These are phyloP conservation scores for Hesperia comma DNA, from an alignment of 2,888 invertebrate genomes.

Conservation along the genomic window DNA sequence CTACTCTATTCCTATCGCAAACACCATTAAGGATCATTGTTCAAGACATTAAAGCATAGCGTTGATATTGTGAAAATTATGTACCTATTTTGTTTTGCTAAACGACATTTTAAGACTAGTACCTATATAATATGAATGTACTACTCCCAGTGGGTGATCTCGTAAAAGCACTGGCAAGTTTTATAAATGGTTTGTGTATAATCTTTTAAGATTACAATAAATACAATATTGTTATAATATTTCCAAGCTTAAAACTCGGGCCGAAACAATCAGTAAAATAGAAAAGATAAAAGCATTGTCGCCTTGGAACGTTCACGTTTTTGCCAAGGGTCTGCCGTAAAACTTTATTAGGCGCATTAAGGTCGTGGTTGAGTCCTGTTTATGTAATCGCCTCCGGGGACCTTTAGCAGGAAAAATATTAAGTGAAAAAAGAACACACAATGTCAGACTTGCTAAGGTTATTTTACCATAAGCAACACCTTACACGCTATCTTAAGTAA, in stretches of 20 bases:
- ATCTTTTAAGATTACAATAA: neutral
- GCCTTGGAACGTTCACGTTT: constrained; percentile 80
- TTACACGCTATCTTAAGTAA: constrained; percentile 23
- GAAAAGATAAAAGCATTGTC: constrained; percentile 83
- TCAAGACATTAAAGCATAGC: too few species aligned
- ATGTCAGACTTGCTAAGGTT: constrained; percentile 72
- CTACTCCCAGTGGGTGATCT: too few species aligned
- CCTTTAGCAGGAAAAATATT: constrained; percentile 81
- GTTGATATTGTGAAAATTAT: too few species aligned
- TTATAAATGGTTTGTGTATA: too few species aligned
- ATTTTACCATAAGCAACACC: constrained; percentile 57
- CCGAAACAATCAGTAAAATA: constrained; percentile 76
- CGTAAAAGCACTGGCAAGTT: too few species aligned
- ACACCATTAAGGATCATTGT: too few species aligned
- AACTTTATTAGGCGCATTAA: constrained; percentile 83
- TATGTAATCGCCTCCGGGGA: constrained; percentile 82
- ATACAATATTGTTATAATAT: constrained; percentile 44
- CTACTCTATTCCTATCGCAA: too few species aligned
- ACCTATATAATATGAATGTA: too few species aligned
- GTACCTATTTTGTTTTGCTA: too few species aligned
- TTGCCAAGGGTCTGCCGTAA: constrained; percentile 81
- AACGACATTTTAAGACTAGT: too few species aligned
- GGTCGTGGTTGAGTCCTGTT: constrained; percentile 84
- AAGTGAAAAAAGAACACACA: constrained; percentile 80
- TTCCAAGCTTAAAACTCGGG: constrained; percentile 68